A percentile compares a stretch with the other conserved stretches of the same genome.
phyloP scores from a whole-genome alignment of 2,113 vertebrate species.

The Pogonocichla stellata region DNA sequence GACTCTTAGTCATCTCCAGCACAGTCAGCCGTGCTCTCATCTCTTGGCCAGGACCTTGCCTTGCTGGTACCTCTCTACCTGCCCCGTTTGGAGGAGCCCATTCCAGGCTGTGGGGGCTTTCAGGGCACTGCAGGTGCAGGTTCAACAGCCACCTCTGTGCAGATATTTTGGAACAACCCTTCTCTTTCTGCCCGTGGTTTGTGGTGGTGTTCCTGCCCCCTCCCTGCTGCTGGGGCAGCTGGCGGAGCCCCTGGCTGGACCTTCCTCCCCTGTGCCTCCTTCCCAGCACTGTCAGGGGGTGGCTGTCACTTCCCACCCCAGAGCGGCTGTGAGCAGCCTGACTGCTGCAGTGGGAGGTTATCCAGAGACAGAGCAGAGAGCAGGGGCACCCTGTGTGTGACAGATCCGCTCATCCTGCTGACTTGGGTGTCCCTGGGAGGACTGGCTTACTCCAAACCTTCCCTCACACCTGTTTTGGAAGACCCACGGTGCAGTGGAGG shows the following conservation, averaged over 20 bases:
- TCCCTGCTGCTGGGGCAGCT: not conserved
- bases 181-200: not conserved
- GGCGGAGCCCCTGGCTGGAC: not conserved
- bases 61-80: not conserved
- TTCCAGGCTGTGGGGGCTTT: not conserved
- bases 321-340: not conserved
- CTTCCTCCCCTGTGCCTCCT: not conserved
- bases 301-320: not conserved
- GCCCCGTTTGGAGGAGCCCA: not conserved
- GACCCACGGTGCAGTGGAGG: fast-evolving
- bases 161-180: not conserved
- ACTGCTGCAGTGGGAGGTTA: not conserved
- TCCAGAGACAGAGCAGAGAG: not conserved
- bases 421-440: not conserved
- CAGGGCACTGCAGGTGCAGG: not conserved
- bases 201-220: not conserved
- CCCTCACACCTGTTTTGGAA: not conserved
- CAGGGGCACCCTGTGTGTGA: not conserved
- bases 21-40: not conserved
- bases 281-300: not conserved
- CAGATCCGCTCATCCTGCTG: not conserved
- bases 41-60: not conserved
- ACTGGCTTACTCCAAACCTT: not conserved
- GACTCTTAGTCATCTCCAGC: slow-evolving; percentile 57
- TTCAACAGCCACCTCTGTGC: not conserved